Evolutionary conservation across 64 coral and sea anemone species (phyloP).

Genomic region (Dendrophyllia cribrosa): DNA sequence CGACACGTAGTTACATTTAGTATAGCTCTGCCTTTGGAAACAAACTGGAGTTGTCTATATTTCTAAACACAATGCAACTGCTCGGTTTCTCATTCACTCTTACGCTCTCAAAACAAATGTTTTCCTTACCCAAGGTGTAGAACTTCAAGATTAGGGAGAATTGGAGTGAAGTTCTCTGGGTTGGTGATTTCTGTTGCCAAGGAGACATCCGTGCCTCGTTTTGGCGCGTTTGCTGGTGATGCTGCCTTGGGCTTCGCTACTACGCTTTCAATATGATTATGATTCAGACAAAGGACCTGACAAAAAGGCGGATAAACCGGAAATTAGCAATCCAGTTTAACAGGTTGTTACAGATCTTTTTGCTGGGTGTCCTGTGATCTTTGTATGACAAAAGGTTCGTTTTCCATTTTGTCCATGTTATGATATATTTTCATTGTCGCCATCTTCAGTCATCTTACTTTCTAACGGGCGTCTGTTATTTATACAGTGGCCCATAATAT

Average conservation of each 20-base stretch:
- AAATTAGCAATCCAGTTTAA: not conserved
- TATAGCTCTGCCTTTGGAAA: no score
- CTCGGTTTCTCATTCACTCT: not conserved
- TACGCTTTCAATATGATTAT: slow-evolving; percentile 89
- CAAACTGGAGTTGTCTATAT: no score
- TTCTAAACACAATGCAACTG: no score
- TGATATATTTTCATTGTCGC: no score
- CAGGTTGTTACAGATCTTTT: not conserved
- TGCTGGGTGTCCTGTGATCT: not conserved
- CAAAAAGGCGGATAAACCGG: not conserved
- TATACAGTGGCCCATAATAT: no score
- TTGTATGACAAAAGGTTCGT: no score
- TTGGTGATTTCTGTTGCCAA: slow-evolving; percentile 71
- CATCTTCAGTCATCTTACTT: no score
- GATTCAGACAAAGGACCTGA: slow-evolving; percentile 91
- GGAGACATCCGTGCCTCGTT: slow-evolving; percentile 48
- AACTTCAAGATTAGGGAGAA: slow-evolving; percentile 89
- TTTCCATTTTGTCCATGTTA: no score
- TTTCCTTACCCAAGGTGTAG: slow-evolving; percentile 91
- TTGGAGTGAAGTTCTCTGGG: slow-evolving; percentile 85
- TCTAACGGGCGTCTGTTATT: no score
- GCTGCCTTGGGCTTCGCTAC: slow-evolving; percentile 76
- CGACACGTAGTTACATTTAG: no score
- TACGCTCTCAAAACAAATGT: not conserved
- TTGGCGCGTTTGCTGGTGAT: slow-evolving; percentile 72